Conservation (phyloP, 2,113 vertebrate species). For the Castor canadensis region DNA sequence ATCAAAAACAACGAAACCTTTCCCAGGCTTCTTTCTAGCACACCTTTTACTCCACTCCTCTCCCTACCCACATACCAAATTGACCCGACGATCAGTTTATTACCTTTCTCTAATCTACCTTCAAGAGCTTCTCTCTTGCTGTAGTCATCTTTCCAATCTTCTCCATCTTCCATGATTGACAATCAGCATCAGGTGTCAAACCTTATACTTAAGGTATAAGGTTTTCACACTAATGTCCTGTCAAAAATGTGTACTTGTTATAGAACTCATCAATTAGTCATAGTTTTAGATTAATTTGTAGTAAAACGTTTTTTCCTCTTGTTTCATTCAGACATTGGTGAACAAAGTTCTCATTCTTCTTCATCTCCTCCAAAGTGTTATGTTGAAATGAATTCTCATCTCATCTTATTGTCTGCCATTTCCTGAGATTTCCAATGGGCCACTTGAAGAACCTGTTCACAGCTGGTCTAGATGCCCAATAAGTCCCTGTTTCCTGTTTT, state of each 20-base stretch:
- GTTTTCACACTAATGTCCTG: background rate
- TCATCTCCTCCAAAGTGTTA: background rate
- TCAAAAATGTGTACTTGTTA: background rate
- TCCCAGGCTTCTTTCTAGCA: background rate
- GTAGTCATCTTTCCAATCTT: background rate
- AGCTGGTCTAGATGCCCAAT: background rate
- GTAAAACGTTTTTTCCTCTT: background rate
- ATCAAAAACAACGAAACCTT: background rate
- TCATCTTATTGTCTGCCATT: background rate
- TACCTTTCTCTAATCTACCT: background rate
- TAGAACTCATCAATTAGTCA: background rate
- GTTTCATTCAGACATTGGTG: background rate
- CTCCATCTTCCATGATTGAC: background rate
- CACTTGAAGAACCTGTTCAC: background rate
- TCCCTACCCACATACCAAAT: no score
- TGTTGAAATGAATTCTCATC: background rate
- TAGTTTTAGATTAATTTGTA: background rate
- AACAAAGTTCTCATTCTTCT: background rate
- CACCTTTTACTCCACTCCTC: background rate
- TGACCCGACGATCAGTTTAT: background rate
- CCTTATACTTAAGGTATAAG: background rate
- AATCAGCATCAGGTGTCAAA: background rate
- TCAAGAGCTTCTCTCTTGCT: background rate
- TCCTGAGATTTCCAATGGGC: background rate
- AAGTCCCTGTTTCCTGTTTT: background rate